Conservation (phyloP, 2,113 vertebrate genomes). For the Caretta caretta region DNA sequence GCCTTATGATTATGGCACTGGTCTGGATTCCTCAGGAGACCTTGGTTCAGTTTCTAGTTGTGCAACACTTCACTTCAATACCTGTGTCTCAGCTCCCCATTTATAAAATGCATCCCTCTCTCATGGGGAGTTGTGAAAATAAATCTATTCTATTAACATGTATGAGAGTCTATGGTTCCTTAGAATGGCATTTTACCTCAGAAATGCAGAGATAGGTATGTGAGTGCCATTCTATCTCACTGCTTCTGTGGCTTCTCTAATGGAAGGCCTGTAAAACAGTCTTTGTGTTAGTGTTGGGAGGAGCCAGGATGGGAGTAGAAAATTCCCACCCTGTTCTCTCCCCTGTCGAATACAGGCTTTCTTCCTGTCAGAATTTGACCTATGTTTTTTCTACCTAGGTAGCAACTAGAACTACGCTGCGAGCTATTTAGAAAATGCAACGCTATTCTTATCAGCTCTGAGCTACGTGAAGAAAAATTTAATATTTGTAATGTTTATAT, state of each 20-base stretch:
- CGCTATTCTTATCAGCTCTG: slow-evolving; percentile 72
- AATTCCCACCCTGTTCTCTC: background rate
- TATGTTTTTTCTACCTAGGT: slow-evolving; percentile 31
- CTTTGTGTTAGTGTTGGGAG: background rate
- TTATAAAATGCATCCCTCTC: background rate
- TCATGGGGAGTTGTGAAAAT: background rate
- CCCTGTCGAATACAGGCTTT: slow-evolving; percentile 7
- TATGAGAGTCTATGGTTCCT: background rate
- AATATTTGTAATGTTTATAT: slow-evolving; percentile 84
- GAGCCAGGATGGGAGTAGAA: background rate
- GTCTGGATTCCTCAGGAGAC: background rate
- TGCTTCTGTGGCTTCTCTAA: background rate
- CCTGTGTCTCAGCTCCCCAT: background rate
- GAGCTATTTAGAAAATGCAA: slow-evolving; percentile 75
- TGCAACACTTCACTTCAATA: background rate
- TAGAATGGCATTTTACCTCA: too few species aligned
- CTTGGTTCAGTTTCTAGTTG: background rate
- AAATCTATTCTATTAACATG: background rate
- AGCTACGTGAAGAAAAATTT: slow-evolving; percentile 77
- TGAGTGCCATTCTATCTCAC: accelerated
- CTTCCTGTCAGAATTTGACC: background rate
- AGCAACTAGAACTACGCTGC: slow-evolving; percentile 39
- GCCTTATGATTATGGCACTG: background rate
- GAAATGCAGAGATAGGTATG: background rate
- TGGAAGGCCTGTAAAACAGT: background rate